A percentile compares a stretch with the other conserved stretches of the same genome.
phyloP scores from a whole-genome alignment of 2,113 vertebrate genomes.

The Oriolus oriolus region DNA sequence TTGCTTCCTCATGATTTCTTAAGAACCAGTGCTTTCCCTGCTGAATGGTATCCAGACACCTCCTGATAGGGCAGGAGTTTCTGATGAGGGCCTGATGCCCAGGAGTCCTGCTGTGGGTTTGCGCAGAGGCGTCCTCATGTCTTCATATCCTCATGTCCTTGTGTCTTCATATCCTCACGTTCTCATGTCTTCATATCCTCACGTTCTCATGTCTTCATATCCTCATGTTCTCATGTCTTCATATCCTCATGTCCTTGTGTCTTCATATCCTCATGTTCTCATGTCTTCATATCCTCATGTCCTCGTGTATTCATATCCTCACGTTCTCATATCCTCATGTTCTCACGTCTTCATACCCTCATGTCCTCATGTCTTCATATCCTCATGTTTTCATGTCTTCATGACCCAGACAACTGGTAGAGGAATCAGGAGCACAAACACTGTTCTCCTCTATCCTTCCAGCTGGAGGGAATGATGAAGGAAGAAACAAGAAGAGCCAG shows the following conservation, averaged over 20 bases:
- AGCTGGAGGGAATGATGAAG: background rate
- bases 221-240: background rate
- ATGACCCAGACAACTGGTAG: background rate
- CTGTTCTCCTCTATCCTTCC: accelerated
- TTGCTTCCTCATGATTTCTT: background rate
- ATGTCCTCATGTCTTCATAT: background rate
- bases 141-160: background rate
- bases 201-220: no score
- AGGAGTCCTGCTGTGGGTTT: background rate
- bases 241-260: no score
- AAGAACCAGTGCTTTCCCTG: background rate
- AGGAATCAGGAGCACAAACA: background rate
- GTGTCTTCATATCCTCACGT: no score
- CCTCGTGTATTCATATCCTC: background rate
- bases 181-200: background rate
- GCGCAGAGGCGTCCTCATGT: background rate
- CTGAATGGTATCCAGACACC: background rate
- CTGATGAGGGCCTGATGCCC: accelerated
- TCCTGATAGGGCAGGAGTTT: background rate
- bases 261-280: no score
- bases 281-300: background rate
- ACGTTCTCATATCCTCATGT: background rate
- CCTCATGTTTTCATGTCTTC: background rate
- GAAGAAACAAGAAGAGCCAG: background rate
- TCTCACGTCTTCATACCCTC: background rate